Evolutionary conservation across 1,140 invertebrate genomes (phyloP).

Genomic region (Meloidogyne exigua): DNA sequence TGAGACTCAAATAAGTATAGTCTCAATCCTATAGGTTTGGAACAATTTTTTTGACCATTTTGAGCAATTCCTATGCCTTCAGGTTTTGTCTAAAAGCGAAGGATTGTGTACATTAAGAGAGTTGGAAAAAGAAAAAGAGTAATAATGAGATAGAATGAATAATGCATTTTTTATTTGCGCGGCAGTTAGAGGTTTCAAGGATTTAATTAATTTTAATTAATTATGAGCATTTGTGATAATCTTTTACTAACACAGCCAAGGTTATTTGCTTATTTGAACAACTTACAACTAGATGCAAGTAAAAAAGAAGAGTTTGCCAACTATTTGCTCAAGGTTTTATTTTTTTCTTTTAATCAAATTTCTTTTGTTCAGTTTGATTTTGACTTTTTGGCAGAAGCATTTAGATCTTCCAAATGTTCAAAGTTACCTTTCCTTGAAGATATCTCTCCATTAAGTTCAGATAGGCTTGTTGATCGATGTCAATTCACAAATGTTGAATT

Average conservation of each 20-base stretch:
- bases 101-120: too few species aligned
- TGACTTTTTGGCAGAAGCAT: neutral
- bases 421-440: constrained; percentile 2
- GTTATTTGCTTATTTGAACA: neutral
- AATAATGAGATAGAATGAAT: too few species aligned
- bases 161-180: too few species aligned
- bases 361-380: neutral
- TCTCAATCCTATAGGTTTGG: too few species aligned
- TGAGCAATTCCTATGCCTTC: too few species aligned
- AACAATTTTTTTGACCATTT: too few species aligned
- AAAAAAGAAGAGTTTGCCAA: neutral
- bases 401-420: neutral
- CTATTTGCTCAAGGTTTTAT: neutral
- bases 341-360: neutral
- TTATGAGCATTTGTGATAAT: neutral
- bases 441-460: constrained; percentile 7
- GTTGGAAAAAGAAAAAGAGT: too few species aligned
- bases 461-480: neutral
- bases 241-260: neutral
- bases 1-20: too few species aligned
- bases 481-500: neutral
- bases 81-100: too few species aligned
- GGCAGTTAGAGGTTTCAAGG: too few species aligned
- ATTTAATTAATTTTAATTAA: too few species aligned
- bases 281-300: neutral